Conservation (phyloP, 64 coral and sea anemone genomes). For the Montipora efflorescens region DNA sequence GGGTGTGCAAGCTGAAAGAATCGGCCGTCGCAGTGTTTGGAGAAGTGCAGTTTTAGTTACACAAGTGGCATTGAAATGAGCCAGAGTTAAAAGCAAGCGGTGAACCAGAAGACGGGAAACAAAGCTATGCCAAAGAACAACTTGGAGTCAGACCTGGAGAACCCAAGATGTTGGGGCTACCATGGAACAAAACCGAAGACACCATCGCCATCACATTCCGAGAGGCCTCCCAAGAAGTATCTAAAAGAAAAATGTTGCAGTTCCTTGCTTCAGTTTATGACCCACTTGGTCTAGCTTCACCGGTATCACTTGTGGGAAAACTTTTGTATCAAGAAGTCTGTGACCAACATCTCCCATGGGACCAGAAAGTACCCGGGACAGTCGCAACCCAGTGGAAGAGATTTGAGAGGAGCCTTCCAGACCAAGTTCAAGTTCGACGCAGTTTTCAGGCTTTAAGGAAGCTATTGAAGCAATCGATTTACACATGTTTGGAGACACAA, state of each 20-base stretch:
- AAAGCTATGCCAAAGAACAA: slow-evolving; percentile 42
- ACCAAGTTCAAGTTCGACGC: background rate
- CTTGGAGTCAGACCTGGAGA: slow-evolving; percentile 39
- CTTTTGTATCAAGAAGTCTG: slow-evolving; percentile 25
- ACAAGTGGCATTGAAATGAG: slow-evolving; percentile 59
- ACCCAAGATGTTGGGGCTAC: slow-evolving; percentile 43
- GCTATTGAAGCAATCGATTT: background rate
- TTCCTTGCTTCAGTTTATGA: slow-evolving; percentile 20
- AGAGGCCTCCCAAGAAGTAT: background rate
- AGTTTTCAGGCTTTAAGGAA: background rate
- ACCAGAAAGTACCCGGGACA: slow-evolving; percentile 9
- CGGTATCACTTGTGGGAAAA: slow-evolving; percentile 23
- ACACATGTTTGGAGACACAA: background rate
- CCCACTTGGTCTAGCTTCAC: slow-evolving; percentile 15
- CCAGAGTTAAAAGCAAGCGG: background rate
- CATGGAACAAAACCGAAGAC: slow-evolving; percentile 49
- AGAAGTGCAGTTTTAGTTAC: slow-evolving; percentile 27
- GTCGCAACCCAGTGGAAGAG: background rate
- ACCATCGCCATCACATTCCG: slow-evolving; percentile 27
- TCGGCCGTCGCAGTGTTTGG: background rate
- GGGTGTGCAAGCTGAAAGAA: slow-evolving; percentile 39
- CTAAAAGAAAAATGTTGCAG: slow-evolving; percentile 38
- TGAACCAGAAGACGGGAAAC: background rate
- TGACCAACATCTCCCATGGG: slow-evolving; percentile 45
- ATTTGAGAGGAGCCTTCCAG: slow-evolving; percentile 12